Conservation (phyloP, 2,113 vertebrate species). For the Rhinolophus sinicus region DNA sequence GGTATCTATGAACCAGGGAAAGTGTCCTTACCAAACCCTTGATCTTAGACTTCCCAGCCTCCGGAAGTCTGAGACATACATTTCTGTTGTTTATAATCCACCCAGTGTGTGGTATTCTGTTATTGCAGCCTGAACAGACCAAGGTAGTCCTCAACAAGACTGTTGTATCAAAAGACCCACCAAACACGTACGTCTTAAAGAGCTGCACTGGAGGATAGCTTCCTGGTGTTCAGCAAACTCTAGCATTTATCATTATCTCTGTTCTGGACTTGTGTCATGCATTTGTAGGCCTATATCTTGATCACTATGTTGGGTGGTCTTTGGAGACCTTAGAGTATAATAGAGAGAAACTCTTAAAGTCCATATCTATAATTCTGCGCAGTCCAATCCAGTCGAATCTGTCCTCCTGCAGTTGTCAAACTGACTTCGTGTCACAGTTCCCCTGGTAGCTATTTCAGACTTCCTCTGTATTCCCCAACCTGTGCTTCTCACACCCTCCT, state of each 20-base stretch:
- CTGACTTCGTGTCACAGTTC: background rate
- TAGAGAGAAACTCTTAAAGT: background rate
- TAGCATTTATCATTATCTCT: background rate
- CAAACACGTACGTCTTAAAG: background rate
- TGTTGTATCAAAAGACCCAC: background rate
- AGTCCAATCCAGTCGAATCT: no score
- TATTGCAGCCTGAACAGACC: background rate
- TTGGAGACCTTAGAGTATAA: background rate
- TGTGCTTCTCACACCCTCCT: accelerated
- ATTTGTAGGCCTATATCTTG: background rate
- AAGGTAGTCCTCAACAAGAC: background rate
- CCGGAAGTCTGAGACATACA: background rate
- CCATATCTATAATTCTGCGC: background rate
- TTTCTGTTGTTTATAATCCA: background rate
- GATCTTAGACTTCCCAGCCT: background rate
- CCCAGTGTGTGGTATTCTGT: background rate
- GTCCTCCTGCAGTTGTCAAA: background rate
- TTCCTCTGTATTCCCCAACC: background rate
- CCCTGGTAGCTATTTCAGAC: background rate
- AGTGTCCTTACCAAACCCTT: background rate
- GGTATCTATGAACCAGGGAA: background rate
- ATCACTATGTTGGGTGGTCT: background rate
- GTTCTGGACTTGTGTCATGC: background rate
- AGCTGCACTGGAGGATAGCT: background rate
- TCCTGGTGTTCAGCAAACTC: accelerated